phyloP scores from a whole-genome alignment of 2,888 invertebrate genomes.

The Oegoconia quadripuncta region DNA sequence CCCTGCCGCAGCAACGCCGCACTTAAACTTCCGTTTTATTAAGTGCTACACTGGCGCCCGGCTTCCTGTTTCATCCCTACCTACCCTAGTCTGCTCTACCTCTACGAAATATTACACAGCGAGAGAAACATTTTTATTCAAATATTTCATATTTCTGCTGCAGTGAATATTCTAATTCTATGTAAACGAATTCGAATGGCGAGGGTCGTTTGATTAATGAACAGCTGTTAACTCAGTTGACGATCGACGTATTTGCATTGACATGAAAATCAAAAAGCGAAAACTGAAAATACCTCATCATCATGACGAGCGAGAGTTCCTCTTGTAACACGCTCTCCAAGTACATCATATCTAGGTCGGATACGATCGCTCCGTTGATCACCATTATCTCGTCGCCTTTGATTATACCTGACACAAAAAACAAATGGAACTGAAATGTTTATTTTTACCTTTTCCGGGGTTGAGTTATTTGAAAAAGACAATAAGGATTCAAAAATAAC shows the following conservation, averaged over 20 bases:
- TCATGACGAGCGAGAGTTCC: constrained; percentile 95
- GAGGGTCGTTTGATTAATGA: constrained; percentile 46
- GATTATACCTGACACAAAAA: constrained; percentile 89
- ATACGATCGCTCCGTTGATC: constrained; percentile 98
- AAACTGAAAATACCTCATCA: constrained; percentile 86
- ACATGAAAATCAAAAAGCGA: constrained; percentile 27
- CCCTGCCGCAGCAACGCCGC: constrained; percentile 37
- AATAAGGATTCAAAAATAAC: constrained; percentile 5
- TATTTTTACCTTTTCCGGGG: constrained; percentile 37
- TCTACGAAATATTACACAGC: constrained; percentile 8
- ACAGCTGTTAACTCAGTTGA: constrained; percentile 38
- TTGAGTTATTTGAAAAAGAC: constrained; percentile 5
- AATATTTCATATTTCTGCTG: constrained; percentile 28
- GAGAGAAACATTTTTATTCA: constrained; percentile 34
- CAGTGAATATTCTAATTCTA: constrained; percentile 50
- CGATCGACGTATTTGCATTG: constrained; percentile 39
- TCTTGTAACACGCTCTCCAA: constrained; percentile 97
- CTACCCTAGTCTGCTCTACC: no score
- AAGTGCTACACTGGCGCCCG: constrained; percentile 42
- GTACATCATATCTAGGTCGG: constrained; percentile 99
- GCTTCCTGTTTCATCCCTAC: constrained; percentile 44
- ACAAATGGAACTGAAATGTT: constrained; percentile 43
- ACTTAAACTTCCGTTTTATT: constrained; percentile 68
- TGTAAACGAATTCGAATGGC: constrained; percentile 47
- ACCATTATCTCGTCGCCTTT: constrained; percentile 99